Evolutionary conservation across 2,888 invertebrate species (phyloP).

Genomic region (Apodemia duryi): DNA sequence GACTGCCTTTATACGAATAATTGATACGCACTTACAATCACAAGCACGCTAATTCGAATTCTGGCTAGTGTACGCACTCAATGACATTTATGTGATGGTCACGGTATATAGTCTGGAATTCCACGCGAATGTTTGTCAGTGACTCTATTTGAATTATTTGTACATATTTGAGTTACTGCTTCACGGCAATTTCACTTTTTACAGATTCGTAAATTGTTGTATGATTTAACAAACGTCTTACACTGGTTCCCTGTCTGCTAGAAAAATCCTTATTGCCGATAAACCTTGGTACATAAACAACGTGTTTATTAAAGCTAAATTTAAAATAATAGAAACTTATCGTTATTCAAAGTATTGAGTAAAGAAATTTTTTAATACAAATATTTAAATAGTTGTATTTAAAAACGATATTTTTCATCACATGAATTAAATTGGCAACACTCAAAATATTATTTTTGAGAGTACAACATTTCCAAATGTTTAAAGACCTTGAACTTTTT

Average conservation of each 20-base stretch:
- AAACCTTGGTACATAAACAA: background rate
- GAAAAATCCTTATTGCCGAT: background rate
- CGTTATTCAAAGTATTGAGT: background rate
- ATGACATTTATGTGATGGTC: no score
- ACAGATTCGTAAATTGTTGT: no score
- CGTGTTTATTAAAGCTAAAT: background rate
- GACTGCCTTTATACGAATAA: no score
- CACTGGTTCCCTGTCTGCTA: background rate
- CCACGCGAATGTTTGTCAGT: no score
- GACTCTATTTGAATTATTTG: no score
- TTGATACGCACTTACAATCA: no score
- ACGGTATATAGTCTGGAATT: no score
- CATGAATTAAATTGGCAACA: background rate
- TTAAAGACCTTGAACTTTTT: conserved; percentile 10
- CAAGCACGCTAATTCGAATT: no score
- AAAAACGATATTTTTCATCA: background rate
- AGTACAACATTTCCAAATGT: conserved; percentile 7
- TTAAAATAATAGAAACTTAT: background rate
- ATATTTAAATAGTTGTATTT: background rate
- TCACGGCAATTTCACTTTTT: no score
- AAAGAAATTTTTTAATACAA: background rate
- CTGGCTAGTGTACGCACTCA: no score
- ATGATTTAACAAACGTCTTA: no score
- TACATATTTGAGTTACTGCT: no score
- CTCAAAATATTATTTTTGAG: background rate